Conservation (phyloP, 2,797 vertebrate genomes). For the Avahi laniger region DNA sequence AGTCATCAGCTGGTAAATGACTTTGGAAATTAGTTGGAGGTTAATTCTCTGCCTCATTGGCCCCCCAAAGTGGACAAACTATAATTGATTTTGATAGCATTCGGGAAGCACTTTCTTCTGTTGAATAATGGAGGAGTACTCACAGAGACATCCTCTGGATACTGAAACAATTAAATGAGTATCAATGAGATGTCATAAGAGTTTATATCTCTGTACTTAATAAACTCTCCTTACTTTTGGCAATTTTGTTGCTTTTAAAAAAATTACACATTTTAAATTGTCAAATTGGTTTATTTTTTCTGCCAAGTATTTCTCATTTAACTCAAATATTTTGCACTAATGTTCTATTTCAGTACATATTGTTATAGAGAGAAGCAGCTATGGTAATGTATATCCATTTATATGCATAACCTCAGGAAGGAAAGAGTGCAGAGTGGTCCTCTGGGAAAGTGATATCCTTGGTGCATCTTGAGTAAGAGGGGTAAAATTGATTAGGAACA, state of each 20-base stretch:
- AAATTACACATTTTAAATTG: constrained; percentile 67
- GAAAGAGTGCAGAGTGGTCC: constrained; percentile 15
- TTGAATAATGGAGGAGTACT: constrained; percentile 80
- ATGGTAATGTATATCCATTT: neutral
- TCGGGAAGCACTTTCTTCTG: constrained; percentile 79
- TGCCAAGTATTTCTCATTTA: constrained; percentile 62
- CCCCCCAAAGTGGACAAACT: constrained; percentile 82
- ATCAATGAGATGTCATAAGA: constrained; percentile 80
- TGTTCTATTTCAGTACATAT: constrained; percentile 56
- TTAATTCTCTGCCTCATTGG: constrained; percentile 88
- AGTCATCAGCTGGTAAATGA: constrained; percentile 82
- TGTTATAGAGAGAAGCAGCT: constrained; percentile 52
- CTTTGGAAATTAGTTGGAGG: constrained; percentile 87
- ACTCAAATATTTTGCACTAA: constrained; percentile 38
- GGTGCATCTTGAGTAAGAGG: neutral
- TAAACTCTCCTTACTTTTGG: constrained; percentile 72
- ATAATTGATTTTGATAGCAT: constrained; percentile 86
- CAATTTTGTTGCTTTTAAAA: constrained; percentile 73
- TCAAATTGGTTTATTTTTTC: constrained; percentile 58
- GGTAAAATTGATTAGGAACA: constrained; percentile 28
- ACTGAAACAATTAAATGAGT: constrained; percentile 79
- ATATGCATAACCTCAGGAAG: neutral
- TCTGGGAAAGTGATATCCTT: constrained; percentile 18
- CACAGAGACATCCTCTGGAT: constrained; percentile 66
- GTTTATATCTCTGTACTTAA: constrained; percentile 74